Evolutionary conservation across 2,113 vertebrate species (phyloP).

Genomic region (Anas platyrhynchos): DNA sequence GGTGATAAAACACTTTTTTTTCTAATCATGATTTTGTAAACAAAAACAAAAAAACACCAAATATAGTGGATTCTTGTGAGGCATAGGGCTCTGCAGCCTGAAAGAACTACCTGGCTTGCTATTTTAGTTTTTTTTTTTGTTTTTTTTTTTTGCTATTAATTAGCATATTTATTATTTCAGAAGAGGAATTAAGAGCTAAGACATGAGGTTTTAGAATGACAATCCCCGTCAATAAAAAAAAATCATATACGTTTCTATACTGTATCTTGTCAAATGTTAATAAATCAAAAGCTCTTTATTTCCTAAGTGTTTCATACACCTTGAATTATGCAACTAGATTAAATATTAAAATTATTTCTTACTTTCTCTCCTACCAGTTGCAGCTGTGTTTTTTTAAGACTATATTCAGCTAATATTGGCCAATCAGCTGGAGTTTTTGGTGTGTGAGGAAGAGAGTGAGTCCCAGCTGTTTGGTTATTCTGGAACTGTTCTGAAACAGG

Average conservation of each 20-base stretch:
- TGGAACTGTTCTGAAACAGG: slow-evolving; percentile 12
- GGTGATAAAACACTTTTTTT: background rate
- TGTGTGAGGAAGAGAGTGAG: background rate
- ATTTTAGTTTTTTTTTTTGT: background rate
- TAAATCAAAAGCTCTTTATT: background rate
- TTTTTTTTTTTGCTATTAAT: background rate
- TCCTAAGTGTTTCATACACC: background rate
- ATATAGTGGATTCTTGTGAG: background rate
- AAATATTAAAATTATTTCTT: slow-evolving; percentile 32
- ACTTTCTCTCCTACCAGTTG: slow-evolving; percentile 75
- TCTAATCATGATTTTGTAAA: background rate
- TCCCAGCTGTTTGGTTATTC: background rate
- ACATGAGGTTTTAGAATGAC: background rate
- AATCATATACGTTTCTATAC: background rate
- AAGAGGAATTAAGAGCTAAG: background rate
- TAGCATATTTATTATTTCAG: background rate
- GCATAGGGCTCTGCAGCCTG: background rate
- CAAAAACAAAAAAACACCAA: background rate
- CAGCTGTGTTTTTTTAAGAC: slow-evolving; percentile 61
- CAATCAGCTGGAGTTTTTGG: slow-evolving; percentile 20
- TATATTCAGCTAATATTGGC: slow-evolving; percentile 45
- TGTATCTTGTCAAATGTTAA: background rate
- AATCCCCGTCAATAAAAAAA: background rate
- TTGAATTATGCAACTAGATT: background rate
- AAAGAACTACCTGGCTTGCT: background rate